Base-by-base conservation (phyloP, 2,888 invertebrate species). In the Ophioninae sp. region DNA sequence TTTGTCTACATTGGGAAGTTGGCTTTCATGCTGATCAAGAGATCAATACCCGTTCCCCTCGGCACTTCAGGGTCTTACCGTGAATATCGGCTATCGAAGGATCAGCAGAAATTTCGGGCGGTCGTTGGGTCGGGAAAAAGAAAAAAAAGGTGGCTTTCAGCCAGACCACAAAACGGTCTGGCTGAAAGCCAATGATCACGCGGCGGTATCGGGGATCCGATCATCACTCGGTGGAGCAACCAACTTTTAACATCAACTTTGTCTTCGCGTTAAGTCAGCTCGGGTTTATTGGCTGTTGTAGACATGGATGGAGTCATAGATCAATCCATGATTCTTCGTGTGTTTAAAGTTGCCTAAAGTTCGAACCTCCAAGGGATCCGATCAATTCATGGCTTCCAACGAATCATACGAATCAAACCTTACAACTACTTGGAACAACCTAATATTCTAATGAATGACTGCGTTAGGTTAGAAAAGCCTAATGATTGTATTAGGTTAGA, bases 11-110 rank as follows among this genome's bases (percentile, higher is more conserved):
- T 59, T 51, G 67, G 72, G 75, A 81, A 75, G 75, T 51, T 81
- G 69, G 68, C 65, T 79, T 30, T 81, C 67, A 41, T 65, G 75
- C 81, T 72, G 84, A 84, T 84, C 84, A 67, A 67, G 63, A 73
- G 84, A 84, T 84, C 81, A 44, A 76, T 71, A 71, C 81, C 67
- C 72, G 78, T 41, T 56, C 61, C 67, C 23, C 72, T 51, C 2
- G 51, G 41, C 67, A 39, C 51, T 76, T 68, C 37, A 23, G 68
- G 76, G 58, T 76, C 65, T 56, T 17, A 10, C 56, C 68, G 65
- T 23, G 44, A 67, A 79, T 81, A 84, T 84, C 75, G 79, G 39
- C 59, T 75, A 84, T 81, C 81, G 63, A 61, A 39, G 64, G 67
- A 81, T 84, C 81, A 68, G 78, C 73, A 58, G 56, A 81, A 81